Percentiles rank a stretch among this genome's conserved stretches.
Evolutionary conservation across 2,113 vertebrate species (phyloP).

Genomic region (Excalfactoria chinensis): DNA sequence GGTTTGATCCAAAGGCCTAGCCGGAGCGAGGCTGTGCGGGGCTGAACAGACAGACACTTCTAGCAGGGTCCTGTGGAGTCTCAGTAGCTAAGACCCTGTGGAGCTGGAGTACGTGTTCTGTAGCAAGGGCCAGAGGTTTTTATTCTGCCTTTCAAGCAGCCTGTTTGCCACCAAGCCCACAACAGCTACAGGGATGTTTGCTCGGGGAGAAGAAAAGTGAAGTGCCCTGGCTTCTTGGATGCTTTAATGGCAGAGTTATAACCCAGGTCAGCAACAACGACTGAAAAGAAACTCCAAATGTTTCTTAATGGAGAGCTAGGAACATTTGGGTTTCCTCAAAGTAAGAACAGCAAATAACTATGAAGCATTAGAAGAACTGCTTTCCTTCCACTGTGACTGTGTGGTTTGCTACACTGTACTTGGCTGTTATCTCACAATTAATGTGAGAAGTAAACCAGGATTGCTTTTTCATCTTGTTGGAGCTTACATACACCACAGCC

Average conservation of each 20-base stretch:
- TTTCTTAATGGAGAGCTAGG: conserved; percentile 4
- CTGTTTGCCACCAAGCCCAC: conserved; percentile 27
- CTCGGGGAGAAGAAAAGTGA: not conserved
- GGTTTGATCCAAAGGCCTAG: conserved; percentile 81
- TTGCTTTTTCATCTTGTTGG: conserved; percentile 32
- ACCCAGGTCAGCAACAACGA: not conserved
- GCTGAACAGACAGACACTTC: conserved; percentile 77
- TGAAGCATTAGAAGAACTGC: not conserved
- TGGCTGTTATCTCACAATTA: conserved; percentile 12
- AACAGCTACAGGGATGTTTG: conserved; percentile 35
- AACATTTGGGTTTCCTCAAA: conserved; percentile 9
- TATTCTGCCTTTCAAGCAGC: conserved; percentile 63
- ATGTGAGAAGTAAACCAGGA: conserved; percentile 22
- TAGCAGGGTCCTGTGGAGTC: conserved; percentile 76
- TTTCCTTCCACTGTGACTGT: not conserved
- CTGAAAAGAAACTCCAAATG: not conserved
- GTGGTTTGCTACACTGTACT: not conserved
- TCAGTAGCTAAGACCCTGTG: conserved; percentile 69
- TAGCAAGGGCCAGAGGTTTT: conserved; percentile 65
- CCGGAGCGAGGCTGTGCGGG: conserved; percentile 70
- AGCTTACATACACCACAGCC: not conserved
- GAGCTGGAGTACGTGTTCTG: conserved; percentile 64
- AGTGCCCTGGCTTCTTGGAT: conserved; percentile 37
- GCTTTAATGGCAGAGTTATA: conserved; percentile 14
- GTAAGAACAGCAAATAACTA: not conserved